phyloP scores from a whole-genome alignment of 2,113 vertebrate species.

The Eptesicus fuscus region DNA sequence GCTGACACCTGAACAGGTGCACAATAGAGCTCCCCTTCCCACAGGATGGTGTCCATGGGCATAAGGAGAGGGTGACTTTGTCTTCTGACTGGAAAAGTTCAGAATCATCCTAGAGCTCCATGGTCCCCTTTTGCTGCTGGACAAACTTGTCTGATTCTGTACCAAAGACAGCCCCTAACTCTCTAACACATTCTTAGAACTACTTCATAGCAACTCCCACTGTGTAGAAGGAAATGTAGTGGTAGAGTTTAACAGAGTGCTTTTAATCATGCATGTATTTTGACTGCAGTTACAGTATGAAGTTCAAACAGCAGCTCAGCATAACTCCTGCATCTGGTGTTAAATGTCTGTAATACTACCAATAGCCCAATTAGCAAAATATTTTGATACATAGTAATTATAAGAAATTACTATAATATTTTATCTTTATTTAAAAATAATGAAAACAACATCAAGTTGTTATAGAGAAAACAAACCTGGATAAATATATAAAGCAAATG shows the following conservation, averaged over 20 bases:
- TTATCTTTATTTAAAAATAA: background rate
- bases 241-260: accelerated
- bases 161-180: accelerated
- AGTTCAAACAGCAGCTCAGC: background rate
- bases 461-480: background rate
- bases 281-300: background rate
- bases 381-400: background rate
- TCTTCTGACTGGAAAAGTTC: background rate
- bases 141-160: accelerated
- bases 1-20: accelerated
- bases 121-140: background rate
- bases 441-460: background rate
- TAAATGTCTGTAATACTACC: background rate
- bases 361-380: no score
- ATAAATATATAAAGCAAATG: background rate
- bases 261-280: background rate
- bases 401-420: background rate
- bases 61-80: accelerated
- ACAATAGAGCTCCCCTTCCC: accelerated
- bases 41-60: accelerated
- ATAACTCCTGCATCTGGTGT: background rate
- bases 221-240: background rate
- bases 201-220: accelerated
- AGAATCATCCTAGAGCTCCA: accelerated
- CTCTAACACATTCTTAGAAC: accelerated